Percentiles rank a stretch among this genome's conserved stretches.
Conservation (phyloP, 2,888 invertebrate genomes). For the Heteropelma amictum region DNA sequence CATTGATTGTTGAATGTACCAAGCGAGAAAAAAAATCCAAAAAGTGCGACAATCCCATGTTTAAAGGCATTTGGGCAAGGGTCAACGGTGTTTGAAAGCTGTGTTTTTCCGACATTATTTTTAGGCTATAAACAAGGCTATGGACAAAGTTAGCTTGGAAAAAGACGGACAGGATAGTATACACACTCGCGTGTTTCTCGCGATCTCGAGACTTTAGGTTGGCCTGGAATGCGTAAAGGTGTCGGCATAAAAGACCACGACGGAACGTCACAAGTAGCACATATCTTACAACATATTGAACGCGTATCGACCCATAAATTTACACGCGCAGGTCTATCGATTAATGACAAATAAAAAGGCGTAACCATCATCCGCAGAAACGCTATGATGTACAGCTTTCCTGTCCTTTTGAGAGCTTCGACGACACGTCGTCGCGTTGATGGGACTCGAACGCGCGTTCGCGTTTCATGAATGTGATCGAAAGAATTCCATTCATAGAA, state of each 20-base stretch:
- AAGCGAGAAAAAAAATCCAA: too few relatives aligned
- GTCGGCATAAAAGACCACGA: slow-evolving; percentile 51
- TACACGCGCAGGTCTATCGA: neutral
- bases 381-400: neutral
- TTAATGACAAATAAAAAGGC: neutral
- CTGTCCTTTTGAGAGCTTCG: neutral
- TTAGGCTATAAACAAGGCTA: too few relatives aligned
- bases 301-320: neutral
- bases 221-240: slow-evolving; percentile 73
- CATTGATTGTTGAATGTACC: too few relatives aligned
- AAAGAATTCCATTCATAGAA: slow-evolving; percentile 74
- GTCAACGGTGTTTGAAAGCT: too few relatives aligned
- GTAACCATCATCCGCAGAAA: neutral
- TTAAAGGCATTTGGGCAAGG: too few relatives aligned
- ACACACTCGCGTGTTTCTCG: slow-evolving; percentile 66
- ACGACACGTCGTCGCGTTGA: slow-evolving; percentile 14
- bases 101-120: too few relatives aligned
- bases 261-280: slow-evolving; percentile 30
- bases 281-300: slow-evolving; percentile 22
- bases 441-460: slow-evolving; percentile 17
- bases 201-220: slow-evolving; percentile 64
- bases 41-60: too few relatives aligned
- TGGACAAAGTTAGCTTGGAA: too few relatives aligned
- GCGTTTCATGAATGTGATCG: slow-evolving; percentile 58
- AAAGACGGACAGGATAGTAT: neutral